Base-by-base conservation (phyloP, 2,888 invertebrate genomes). In the Coleophora deauratella region DNA sequence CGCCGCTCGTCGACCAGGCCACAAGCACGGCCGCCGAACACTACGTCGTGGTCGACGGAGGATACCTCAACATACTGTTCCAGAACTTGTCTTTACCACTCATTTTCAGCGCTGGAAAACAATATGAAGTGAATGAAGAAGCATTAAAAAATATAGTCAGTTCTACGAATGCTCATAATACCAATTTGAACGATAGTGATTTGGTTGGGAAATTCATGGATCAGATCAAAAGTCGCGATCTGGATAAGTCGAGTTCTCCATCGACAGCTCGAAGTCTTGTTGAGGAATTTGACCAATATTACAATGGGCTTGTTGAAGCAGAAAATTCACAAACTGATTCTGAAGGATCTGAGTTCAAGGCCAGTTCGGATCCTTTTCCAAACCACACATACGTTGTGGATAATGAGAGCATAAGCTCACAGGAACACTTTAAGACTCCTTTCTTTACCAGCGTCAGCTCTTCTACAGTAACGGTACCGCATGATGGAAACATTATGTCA, bases 41-140 rank as follows among this genome's bases (percentile, higher is more conserved):
- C 46, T 77, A 64, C 37, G 66, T 84, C 0, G 64, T 64, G 1
- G 85, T 85, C 3, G 85, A 85, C 42, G 85, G 85, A 8, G 64
- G 75, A 11, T 85, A 81, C 47, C 58, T 85, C 1, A 85, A 85
- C 42, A 84, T 85, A 42, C 51, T 85, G 1, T 84, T 85, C 48
- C 72, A 74, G 9, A 78, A 80, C 48, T 49, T 82, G 15, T 62
- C 69, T 0, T 48, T 78, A 21, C 82, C 85, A 2, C 69, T 76
- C 49, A 85, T 85, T 36, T 85, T 85, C 45, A 81, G 77, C 47
- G 59, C 56, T 31, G 74, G 72, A 3, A 85, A 78, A 52, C 74
- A 78, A 40, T 85, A 85, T 46, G 85, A 85, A 52, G 82, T 85
- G 1, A 81, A 85, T 46, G 78, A 81, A 44, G 76, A 78, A 47